These are phyloP conservation scores for Cydia fagiglandana DNA, from an alignment of 1,140 invertebrate genomes.

Conservation along the genomic window DNA sequence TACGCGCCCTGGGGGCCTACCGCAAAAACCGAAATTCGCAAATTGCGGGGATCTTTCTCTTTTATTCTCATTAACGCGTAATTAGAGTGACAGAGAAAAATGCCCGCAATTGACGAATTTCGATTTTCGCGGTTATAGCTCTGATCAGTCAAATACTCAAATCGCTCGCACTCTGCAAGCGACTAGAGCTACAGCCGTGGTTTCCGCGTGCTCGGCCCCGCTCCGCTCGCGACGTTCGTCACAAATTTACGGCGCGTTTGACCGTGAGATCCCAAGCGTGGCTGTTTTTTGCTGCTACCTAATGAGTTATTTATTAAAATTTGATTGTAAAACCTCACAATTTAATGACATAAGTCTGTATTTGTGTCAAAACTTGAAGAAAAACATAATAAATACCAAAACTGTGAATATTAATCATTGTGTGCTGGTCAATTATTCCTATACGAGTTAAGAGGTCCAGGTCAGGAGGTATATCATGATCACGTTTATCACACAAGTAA, in stretches of 20 bases:
- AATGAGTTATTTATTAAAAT: constrained; percentile 77
- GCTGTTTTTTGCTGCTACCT: constrained; percentile 66
- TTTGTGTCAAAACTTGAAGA: constrained; percentile 59
- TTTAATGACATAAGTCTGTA: constrained; percentile 56
- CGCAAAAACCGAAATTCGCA: no score
- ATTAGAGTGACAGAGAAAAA: no score
- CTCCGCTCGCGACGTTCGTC: constrained; percentile 47
- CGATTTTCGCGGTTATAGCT: no score
- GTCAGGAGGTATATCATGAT: constrained; percentile 27
- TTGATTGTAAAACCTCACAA: constrained; percentile 69
- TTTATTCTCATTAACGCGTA: no score
- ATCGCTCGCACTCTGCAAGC: neutral
- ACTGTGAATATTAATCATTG: constrained; percentile 59
- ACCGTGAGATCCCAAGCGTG: constrained; percentile 74
- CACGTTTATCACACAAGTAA: neutral
- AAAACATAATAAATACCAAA: constrained; percentile 56
- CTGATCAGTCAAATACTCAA: neutral
- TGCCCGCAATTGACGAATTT: no score
- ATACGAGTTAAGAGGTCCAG: constrained; percentile 42
- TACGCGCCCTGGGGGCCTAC: no score
- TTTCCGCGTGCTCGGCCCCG: constrained; percentile 29
- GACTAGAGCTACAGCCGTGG: constrained; percentile 1
- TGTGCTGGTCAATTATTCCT: constrained; percentile 56
- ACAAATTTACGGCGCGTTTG: constrained; percentile 74
- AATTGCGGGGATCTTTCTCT: no score